These are phyloP conservation scores for Drosophila pseudotalamancana DNA, from an alignment of 2,888 invertebrate species.

Conservation along the genomic window DNA sequence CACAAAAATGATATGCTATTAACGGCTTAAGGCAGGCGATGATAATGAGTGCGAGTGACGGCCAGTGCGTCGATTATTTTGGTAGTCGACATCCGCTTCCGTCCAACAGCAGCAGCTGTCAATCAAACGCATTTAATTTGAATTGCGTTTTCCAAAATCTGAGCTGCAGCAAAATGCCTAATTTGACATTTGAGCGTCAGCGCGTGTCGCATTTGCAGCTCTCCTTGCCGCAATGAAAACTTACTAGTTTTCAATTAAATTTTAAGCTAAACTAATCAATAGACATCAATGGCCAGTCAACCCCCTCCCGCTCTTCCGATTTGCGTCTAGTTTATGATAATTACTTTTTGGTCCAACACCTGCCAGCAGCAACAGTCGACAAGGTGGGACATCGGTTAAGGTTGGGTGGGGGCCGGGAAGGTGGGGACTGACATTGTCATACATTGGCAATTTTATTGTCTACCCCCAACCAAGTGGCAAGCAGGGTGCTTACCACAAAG, in stretches of 20 bases:
- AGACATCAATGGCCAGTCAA: background rate
- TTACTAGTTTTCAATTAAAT: slow-evolving; percentile 53
- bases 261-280: slow-evolving; percentile 47
- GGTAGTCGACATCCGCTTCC: slow-evolving; percentile 66
- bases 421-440: slow-evolving; percentile 31
- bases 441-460: slow-evolving; percentile 50
- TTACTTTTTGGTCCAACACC: slow-evolving; percentile 64
- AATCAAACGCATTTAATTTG: slow-evolving; percentile 70
- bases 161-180: slow-evolving; percentile 4
- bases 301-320: background rate
- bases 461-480: slow-evolving; percentile 7
- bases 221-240: slow-evolving; percentile 17
- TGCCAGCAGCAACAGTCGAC: slow-evolving; percentile 30
- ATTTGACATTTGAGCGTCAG: slow-evolving; percentile 51
- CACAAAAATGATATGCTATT: slow-evolving; percentile 68
- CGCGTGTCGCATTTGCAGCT: slow-evolving; percentile 40
- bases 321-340: slow-evolving; percentile 54
- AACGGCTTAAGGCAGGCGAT: slow-evolving; percentile 60
- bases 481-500: slow-evolving; percentile 37
- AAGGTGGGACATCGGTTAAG: background rate
- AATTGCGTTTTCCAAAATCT: slow-evolving; percentile 33
- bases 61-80: slow-evolving; percentile 30
- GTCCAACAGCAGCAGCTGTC: slow-evolving; percentile 55
- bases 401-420: background rate
- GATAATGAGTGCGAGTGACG: slow-evolving; percentile 7